Conservation (phyloP, 2,797 vertebrate genomes). For the Melopsittacus undulatus region DNA sequence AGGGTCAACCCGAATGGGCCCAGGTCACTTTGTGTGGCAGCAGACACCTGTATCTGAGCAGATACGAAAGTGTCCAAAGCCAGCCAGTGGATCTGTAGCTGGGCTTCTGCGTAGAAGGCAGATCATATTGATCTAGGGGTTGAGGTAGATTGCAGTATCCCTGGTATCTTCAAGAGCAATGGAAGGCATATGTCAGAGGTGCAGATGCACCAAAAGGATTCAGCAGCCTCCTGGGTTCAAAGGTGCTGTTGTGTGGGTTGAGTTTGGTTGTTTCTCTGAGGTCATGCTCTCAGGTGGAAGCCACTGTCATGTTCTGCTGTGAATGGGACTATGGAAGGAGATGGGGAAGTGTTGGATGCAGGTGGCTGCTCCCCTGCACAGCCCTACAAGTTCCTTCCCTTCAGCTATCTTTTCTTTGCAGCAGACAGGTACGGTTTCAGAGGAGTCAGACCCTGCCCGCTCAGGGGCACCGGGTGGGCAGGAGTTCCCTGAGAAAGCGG, state of each 20-base stretch:
- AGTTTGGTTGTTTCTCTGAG: background rate
- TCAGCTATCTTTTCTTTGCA: conserved; percentile 81
- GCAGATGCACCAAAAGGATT: background rate
- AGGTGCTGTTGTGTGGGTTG: background rate
- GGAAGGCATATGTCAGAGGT: accelerated
- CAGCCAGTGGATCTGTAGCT: background rate
- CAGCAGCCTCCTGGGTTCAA: background rate
- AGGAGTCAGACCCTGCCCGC: conserved; percentile 94
- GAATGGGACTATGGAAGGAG: background rate
- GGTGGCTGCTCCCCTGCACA: background rate
- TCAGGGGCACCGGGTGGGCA: conserved; percentile 86
- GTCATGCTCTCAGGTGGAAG: background rate
- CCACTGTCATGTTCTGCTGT: background rate
- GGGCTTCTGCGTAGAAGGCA: background rate
- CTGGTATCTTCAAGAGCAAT: background rate
- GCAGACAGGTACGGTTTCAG: conserved; percentile 94
- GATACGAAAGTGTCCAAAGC: background rate
- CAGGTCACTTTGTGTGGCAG: background rate
- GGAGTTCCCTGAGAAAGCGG: conserved; percentile 86
- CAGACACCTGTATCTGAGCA: background rate
- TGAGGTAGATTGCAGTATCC: background rate
- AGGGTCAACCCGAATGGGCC: background rate
- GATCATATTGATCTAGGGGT: background rate
- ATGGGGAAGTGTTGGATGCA: background rate
- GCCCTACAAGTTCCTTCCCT: conserved; percentile 22